phyloP scores from a whole-genome alignment of 2,113 vertebrate genomes.

The Callipepla californica region DNA sequence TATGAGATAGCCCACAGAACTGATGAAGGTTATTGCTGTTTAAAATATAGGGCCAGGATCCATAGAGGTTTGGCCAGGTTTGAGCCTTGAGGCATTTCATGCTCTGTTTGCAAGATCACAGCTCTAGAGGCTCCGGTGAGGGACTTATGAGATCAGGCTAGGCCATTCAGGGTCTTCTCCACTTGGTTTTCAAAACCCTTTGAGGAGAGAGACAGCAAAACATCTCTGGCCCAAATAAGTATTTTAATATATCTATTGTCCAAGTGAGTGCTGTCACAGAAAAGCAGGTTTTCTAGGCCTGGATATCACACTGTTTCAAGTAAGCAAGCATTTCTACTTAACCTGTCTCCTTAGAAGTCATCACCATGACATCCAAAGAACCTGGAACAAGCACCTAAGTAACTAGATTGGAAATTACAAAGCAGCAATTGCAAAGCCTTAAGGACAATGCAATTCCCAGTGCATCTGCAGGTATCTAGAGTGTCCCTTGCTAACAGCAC shows the following conservation, averaged over 20 bases:
- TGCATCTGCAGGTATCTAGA: neutral
- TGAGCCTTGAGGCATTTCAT: neutral
- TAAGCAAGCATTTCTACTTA: slow-evolving; percentile 25
- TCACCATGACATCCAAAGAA: slow-evolving; percentile 46
- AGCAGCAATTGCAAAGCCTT: slow-evolving; percentile 18
- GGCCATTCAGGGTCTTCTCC: neutral
- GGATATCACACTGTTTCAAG: slow-evolving; percentile 13
- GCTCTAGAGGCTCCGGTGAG: neutral
- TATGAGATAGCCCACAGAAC: neutral
- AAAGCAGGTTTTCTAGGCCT: slow-evolving; percentile 6
- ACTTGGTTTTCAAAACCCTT: neutral
- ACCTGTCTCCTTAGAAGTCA: slow-evolving; percentile 7
- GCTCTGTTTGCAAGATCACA: neutral
- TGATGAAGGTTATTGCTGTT: neutral
- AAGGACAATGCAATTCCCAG: neutral
- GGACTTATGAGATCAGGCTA: neutral
- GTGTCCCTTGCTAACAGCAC: neutral
- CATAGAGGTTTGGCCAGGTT: neutral
- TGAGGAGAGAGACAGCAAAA: neutral
- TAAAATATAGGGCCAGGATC: neutral
- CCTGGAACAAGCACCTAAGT: slow-evolving; percentile 30
- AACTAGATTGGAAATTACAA: neutral
- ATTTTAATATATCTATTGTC: neutral
- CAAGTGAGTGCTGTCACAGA: neutral
- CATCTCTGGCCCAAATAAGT: neutral